phyloP scores from a whole-genome alignment of 1,140 invertebrate species.

The Pentalonia nigronervosa region DNA sequence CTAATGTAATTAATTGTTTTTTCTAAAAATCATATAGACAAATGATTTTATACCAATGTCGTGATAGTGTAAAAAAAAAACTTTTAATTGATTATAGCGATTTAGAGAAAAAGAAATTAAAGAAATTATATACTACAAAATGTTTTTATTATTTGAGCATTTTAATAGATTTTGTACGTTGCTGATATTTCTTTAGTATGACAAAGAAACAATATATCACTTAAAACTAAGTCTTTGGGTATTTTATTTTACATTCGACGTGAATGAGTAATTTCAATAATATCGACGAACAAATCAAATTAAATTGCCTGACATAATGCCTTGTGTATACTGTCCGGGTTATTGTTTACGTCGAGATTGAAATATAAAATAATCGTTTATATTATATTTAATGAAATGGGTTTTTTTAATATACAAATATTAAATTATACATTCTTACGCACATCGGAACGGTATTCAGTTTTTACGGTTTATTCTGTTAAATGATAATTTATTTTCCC shows the following conservation, averaged over 20 bases:
- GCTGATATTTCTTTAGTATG: background rate
- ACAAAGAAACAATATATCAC: background rate
- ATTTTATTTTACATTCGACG: too few relatives aligned
- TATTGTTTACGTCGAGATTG: background rate
- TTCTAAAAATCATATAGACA: background rate
- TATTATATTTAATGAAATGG: background rate
- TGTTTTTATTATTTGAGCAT: background rate
- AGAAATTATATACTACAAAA: background rate
- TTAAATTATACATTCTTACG: background rate
- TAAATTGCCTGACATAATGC: background rate
- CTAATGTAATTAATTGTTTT: background rate
- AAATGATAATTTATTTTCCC: background rate
- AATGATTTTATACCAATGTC: background rate
- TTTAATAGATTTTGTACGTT: background rate
- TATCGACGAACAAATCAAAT: background rate
- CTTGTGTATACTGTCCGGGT: background rate
- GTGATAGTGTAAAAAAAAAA: background rate
- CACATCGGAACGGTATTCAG: too few relatives aligned
- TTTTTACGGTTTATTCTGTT: too few relatives aligned
- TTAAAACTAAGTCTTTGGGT: background rate
- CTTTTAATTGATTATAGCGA: background rate
- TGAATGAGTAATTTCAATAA: background rate
- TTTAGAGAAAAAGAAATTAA: background rate
- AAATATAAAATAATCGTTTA: background rate
- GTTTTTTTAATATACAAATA: background rate